Evolutionary conservation across 2,797 vertebrate species (phyloP).

Genomic region (Cyclura pinguis): DNA sequence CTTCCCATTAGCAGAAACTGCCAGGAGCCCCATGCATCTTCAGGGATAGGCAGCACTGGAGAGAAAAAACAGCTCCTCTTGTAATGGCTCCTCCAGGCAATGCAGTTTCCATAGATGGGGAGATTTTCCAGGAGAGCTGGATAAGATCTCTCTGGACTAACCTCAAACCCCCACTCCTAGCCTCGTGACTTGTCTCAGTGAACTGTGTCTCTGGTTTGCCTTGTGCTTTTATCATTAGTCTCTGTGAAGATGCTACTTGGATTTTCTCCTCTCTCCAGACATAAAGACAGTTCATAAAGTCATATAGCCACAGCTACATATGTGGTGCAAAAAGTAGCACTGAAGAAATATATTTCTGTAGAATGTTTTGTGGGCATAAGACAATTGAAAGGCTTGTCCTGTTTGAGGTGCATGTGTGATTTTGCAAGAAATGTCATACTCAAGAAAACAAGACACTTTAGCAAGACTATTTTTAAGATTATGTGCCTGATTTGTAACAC

Average conservation of each 20-base stretch:
- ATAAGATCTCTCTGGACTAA: not conserved
- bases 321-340: not conserved
- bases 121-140: conserved; percentile 8
- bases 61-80: not conserved
- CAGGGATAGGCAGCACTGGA: not conserved
- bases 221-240: not conserved
- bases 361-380: not conserved
- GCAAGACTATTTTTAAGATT: conserved; percentile 8
- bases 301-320: no score
- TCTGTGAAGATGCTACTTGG: not conserved
- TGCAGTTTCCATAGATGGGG: not conserved
- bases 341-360: not conserved
- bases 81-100: conserved; percentile 10
- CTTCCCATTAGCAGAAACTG: not conserved
- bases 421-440: not conserved
- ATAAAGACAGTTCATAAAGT: not conserved
- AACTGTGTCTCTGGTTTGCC: not conserved
- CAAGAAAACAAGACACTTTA: not conserved
- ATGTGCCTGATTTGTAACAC: conserved; percentile 13
- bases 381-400: not conserved
- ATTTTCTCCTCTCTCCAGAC: conserved; percentile 15
- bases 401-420: not conserved
- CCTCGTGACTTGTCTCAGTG: not conserved
- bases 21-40: not conserved
- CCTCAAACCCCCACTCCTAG: not conserved